Evolutionary conservation across 2,888 invertebrate genomes (phyloP).

Genomic region (Bimastos eiseni): DNA sequence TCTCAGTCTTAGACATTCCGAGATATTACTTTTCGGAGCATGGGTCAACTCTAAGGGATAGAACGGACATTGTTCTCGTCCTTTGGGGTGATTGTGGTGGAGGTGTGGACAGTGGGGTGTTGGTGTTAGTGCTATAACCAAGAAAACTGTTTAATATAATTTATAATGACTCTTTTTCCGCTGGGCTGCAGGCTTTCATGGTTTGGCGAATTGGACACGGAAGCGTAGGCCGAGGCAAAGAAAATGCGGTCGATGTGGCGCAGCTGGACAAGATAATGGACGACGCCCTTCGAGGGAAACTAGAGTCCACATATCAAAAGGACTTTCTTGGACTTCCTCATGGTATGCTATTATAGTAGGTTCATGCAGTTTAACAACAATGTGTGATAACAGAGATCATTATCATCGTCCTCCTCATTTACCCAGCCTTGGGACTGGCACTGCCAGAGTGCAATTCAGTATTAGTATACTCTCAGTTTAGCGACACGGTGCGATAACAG

Average conservation of each 20-base stretch:
- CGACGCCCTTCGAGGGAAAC: conserved; percentile 52
- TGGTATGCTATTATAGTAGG: conserved; percentile 49
- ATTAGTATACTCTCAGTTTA: too few species aligned
- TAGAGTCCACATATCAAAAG: conserved; percentile 54
- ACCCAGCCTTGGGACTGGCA: too few species aligned
- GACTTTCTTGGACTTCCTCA: conserved; percentile 57
- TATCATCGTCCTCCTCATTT: too few species aligned
- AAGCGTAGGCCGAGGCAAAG: not conserved
- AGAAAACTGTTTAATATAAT: not conserved
- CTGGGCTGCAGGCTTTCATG: conserved; percentile 50
- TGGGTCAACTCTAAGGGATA: too few species aligned
- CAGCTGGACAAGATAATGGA: conserved; percentile 51
- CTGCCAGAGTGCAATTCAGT: too few species aligned
- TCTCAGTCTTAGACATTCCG: not conserved
- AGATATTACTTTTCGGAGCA: not conserved
- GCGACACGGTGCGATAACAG: too few species aligned
- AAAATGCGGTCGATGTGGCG: not conserved
- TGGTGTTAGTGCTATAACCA: not conserved
- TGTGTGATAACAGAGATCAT: too few species aligned
- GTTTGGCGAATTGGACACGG: conserved; percentile 50
- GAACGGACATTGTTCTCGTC: too few species aligned
- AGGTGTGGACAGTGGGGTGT: too few species aligned
- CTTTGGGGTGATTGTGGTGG: too few species aligned
- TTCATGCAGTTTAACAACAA: too few species aligned
- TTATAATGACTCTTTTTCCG: not conserved